Conservation (phyloP, 2,888 invertebrate genomes). For the Napeogenes inachia region DNA sequence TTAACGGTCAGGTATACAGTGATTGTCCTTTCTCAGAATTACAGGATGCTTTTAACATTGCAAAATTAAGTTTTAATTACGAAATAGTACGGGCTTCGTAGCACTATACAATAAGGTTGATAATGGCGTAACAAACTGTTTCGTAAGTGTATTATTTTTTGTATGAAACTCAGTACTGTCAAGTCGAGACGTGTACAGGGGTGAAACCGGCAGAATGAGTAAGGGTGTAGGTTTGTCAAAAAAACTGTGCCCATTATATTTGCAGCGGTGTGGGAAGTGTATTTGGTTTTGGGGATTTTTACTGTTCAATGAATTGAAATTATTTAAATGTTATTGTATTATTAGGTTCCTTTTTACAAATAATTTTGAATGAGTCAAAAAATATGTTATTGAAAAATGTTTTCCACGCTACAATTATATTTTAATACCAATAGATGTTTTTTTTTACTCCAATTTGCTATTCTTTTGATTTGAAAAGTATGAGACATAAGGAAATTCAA, state of each 20-base stretch:
- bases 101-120: slow-evolving; percentile 36
- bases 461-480: too few relatives aligned
- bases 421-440: too few relatives aligned
- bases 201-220: slow-evolving; percentile 28
- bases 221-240: slow-evolving; percentile 21
- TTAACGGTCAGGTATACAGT: slow-evolving; percentile 48
- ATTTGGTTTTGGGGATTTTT: slow-evolving; percentile 30
- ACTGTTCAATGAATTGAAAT: slow-evolving; percentile 39
- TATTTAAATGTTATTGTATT: slow-evolving; percentile 26
- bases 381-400: background rate
- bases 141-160: slow-evolving; percentile 14
- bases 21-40: slow-evolving; percentile 50
- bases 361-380: background rate
- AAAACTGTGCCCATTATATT: slow-evolving; percentile 11
- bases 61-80: slow-evolving; percentile 34
- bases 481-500: too few relatives aligned
- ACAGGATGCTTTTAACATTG: slow-evolving; percentile 38
- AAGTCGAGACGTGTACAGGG: slow-evolving; percentile 31
- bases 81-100: slow-evolving; percentile 25
- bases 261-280: slow-evolving; percentile 33
- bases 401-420: background rate
- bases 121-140: slow-evolving; percentile 21
- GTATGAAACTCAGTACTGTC: slow-evolving; percentile 29
- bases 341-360: background rate
- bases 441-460: too few relatives aligned